Conservation (phyloP, 1,140 invertebrate genomes). For the Drosophila repleta region DNA sequence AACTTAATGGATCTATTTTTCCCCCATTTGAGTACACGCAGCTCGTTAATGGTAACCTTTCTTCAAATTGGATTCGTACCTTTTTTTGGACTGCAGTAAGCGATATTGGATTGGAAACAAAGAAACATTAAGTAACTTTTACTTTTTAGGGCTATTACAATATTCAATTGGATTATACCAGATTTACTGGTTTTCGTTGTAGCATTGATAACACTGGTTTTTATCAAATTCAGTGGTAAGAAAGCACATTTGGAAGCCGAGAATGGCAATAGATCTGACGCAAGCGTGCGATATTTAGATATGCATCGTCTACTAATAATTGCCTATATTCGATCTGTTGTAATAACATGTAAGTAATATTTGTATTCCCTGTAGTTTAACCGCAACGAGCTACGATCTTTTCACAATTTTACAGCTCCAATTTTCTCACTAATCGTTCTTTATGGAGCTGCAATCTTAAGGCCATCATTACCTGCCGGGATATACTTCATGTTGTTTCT, state of each 20-base stretch:
- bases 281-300: conserved; percentile 40
- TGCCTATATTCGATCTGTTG: conserved; percentile 48
- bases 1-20: conserved; percentile 37
- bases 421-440: conserved; percentile 88
- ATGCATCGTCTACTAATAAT: conserved; percentile 56
- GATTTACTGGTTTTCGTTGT: conserved; percentile 86
- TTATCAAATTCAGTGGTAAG: conserved; percentile 49
- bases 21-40: neutral
- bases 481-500: conserved; percentile 95
- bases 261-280: conserved; percentile 69
- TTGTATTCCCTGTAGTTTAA: neutral
- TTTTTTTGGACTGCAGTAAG: conserved; percentile 50
- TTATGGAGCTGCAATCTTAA: conserved; percentile 90
- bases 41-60: conserved; percentile 8
- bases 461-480: conserved; percentile 91
- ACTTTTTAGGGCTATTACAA: conserved; percentile 16
- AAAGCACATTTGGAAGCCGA: conserved; percentile 56
- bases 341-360: conserved; percentile 53
- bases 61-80: conserved; percentile 52
- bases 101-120: neutral
- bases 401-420: conserved; percentile 86
- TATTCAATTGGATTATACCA: conserved; percentile 85
- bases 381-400: too few relatives aligned
- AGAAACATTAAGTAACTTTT: neutral
- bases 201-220: conserved; percentile 84